Evolutionary conservation across 2,888 invertebrate genomes (phyloP).

Genomic region (Stenodera caucasica): DNA sequence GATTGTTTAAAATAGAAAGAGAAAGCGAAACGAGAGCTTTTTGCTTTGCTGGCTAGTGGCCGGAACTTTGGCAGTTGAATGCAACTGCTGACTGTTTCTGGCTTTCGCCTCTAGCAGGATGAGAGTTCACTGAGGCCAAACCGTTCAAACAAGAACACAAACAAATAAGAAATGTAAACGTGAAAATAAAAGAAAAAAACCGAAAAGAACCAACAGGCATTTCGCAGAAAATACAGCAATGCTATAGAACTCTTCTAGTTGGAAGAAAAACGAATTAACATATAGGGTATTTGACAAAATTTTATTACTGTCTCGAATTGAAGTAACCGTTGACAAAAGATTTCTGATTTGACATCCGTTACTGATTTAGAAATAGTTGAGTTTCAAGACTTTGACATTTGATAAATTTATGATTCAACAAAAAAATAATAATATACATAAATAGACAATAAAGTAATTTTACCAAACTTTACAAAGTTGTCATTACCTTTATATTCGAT

Average conservation of each 20-base stretch:
- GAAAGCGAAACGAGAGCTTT: background rate
- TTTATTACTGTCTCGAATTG: conserved; percentile 1
- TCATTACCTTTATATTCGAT: conserved; percentile 6
- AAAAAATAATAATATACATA: background rate
- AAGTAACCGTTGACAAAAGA: background rate
- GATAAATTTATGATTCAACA: background rate
- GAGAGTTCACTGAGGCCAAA: conserved; percentile 7
- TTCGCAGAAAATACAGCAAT: background rate
- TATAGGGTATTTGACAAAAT: background rate
- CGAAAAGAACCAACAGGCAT: background rate
- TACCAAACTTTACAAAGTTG: background rate
- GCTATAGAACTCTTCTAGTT: too few species aligned
- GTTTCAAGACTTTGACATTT: background rate
- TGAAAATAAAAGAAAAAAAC: background rate
- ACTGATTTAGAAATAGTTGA: conserved; percentile 5
- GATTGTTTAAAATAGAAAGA: background rate
- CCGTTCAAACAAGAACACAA: conserved; percentile 5
- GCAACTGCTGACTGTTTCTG: conserved; percentile 7
- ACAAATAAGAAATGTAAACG: conserved; percentile 7
- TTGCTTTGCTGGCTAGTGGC: conserved; percentile 4
- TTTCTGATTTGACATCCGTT: background rate
- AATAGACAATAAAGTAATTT: background rate
- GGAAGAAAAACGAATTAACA: background rate
- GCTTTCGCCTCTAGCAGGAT: conserved; percentile 6
- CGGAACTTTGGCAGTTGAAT: conserved; percentile 8